phyloP scores from a whole-genome alignment of 2,113 vertebrate species.

The Corythornis vintsioides region DNA sequence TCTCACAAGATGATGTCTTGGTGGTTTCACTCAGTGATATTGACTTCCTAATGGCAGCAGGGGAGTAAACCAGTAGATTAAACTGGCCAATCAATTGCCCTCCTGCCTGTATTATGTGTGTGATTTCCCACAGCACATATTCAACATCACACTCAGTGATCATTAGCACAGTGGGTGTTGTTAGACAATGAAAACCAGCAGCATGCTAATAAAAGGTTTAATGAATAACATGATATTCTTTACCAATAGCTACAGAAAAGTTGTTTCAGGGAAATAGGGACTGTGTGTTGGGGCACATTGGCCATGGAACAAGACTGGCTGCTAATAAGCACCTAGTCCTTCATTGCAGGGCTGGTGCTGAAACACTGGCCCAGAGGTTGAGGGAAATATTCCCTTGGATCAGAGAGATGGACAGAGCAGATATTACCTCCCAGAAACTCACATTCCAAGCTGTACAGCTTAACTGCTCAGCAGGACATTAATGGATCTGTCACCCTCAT shows the following conservation, averaged over 20 bases:
- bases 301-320: background rate
- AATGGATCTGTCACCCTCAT: background rate
- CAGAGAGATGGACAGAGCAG: background rate
- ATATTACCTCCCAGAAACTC: background rate
- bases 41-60: background rate
- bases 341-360: background rate
- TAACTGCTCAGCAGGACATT: background rate
- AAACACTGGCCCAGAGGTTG: accelerated
- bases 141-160: background rate
- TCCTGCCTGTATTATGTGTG: background rate
- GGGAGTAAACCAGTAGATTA: slow-evolving; percentile 8
- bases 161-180: slow-evolving; percentile 14
- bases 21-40: background rate
- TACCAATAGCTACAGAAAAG: background rate
- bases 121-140: background rate
- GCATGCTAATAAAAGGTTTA: slow-evolving; percentile 23
- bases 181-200: slow-evolving; percentile 25
- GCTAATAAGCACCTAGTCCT: background rate
- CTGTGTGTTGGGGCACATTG: background rate
- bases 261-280: background rate
- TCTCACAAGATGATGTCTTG: background rate
- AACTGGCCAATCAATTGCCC: slow-evolving; percentile 4
- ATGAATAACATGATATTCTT: background rate
- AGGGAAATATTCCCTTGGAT: background rate
- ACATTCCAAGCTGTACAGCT: background rate